These are phyloP conservation scores for Carabus problematicus DNA, from an alignment of 2,888 invertebrate species.

Conservation along the genomic window DNA sequence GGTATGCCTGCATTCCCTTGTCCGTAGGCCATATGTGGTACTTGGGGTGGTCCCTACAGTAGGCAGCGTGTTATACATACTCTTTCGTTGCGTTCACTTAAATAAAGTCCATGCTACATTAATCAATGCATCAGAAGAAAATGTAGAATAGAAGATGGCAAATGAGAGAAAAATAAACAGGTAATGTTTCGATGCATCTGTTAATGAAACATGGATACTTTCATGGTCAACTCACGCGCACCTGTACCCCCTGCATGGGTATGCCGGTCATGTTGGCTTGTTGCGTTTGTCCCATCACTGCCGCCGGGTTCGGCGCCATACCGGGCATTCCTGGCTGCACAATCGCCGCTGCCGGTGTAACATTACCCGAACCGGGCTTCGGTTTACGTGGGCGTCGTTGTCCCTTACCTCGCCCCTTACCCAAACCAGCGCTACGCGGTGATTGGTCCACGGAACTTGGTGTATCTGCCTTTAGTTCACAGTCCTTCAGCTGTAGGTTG, in stretches of 20 bases:
- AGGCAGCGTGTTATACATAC: background rate
- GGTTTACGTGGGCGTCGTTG: constrained; percentile 63
- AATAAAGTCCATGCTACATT: background rate
- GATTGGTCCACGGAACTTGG: constrained; percentile 74
- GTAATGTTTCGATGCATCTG: too few relatives aligned
- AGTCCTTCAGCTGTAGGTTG: constrained; percentile 63
- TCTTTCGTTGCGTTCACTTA: background rate
- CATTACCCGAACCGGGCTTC: constrained; percentile 57
- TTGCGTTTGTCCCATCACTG: constrained; percentile 40
- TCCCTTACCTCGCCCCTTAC: constrained; percentile 63
- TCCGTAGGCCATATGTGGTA: constrained; percentile 52
- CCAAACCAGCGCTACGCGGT: constrained; percentile 64
- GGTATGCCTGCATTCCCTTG: constrained; percentile 52
- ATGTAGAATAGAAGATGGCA: background rate
- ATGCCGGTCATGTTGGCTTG: constrained; percentile 46
- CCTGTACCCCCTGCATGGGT: constrained; percentile 54
- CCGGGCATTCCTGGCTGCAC: constrained; percentile 46
- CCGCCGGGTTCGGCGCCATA: constrained; percentile 38
- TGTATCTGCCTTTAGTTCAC: constrained; percentile 70
- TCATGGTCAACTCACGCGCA: constrained; percentile 44
- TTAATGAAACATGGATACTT: constrained; percentile 22
- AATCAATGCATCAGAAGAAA: background rate
- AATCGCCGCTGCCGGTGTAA: constrained; percentile 49
- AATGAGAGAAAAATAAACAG: constrained; percentile 4
- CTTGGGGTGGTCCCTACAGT: constrained; percentile 50